Percentiles rank a stretch among this genome's conserved stretches.
Evolutionary conservation across 1,140 invertebrate species (phyloP).

Genomic region (Diuraphis noxia): DNA sequence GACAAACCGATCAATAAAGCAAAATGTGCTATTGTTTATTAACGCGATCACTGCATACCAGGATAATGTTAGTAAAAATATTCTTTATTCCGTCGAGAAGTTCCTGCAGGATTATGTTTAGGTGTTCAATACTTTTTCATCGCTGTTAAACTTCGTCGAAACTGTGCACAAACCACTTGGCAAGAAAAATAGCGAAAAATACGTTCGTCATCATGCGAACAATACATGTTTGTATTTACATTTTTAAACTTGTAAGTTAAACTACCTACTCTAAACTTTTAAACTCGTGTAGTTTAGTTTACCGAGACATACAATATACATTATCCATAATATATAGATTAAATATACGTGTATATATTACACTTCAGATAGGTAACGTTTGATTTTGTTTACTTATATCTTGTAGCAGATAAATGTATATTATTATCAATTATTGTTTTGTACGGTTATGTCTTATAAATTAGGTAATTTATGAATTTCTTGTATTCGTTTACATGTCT

Average conservation of each 20-base stretch:
- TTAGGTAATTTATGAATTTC: not conserved
- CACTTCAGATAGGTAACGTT: not conserved
- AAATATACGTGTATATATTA: not conserved
- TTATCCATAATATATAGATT: not conserved
- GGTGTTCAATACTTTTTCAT: not conserved
- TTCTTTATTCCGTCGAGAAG: not conserved
- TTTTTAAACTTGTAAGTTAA: not conserved
- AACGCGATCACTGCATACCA: not conserved
- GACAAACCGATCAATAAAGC: not conserved
- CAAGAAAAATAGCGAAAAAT: not conserved
- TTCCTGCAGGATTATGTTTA: not conserved
- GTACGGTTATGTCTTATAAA: not conserved
- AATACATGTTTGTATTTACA: not conserved
- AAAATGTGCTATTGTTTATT: not conserved
- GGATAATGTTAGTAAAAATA: not conserved
- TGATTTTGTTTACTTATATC: not conserved
- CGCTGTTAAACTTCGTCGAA: not conserved
- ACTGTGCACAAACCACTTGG: not conserved
- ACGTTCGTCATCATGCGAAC: not conserved
- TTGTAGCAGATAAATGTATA: not conserved
- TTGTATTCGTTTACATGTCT: not conserved
- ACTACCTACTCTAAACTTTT: not conserved
- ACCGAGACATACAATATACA: not conserved
- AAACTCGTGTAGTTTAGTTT: not conserved
- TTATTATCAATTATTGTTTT: not conserved